Percentiles rank a stretch among this genome's conserved stretches.
Conservation (phyloP, 64 coral and sea anemone species). For the Actinia tenebrosa region DNA sequence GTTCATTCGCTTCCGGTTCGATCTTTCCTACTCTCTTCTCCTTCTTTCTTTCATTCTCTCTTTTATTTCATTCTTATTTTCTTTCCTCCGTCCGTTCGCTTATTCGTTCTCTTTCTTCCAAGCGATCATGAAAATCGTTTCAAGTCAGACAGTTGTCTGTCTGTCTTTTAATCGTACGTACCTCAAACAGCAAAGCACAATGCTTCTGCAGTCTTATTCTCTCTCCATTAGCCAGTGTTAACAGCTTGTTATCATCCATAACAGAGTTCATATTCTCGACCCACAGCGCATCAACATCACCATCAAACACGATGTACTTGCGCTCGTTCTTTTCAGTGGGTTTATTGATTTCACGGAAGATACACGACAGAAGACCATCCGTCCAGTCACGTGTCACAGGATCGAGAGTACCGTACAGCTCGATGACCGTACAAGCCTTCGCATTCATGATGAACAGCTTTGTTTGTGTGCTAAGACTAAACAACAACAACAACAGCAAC, state of each 20-base stretch:
- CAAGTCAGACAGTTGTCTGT: too few species aligned
- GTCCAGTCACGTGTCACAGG: conserved; percentile 98
- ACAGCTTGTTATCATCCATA: conserved; percentile 95
- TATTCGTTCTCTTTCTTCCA: too few species aligned
- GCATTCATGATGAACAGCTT: conserved; percentile 93
- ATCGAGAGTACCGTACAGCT: conserved; percentile 91
- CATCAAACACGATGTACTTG: conserved; percentile 98
- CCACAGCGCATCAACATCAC: conserved; percentile 97
- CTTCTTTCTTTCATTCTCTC: not conserved
- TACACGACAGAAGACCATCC: conserved; percentile 87
- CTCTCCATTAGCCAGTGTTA: conserved; percentile 94
- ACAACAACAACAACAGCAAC: not conserved
- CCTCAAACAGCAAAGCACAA: conserved; percentile 96
- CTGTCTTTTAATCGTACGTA: not conserved
- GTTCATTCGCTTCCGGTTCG: not conserved
- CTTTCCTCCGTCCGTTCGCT: too few species aligned
- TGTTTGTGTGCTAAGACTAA: conserved; percentile 77
- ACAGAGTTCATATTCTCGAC: conserved; percentile 99
- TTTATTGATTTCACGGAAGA: conserved; percentile 99
- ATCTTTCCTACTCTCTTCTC: too few species aligned
- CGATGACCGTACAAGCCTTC: conserved; percentile 92
- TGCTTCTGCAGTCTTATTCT: conserved; percentile 96
- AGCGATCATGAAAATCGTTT: too few species aligned
- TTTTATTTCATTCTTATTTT: too few species aligned
- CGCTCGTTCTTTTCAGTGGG: conserved; percentile 97